phyloP scores from a whole-genome alignment of 2,888 invertebrate species.

The Netelia fuscicornis region DNA sequence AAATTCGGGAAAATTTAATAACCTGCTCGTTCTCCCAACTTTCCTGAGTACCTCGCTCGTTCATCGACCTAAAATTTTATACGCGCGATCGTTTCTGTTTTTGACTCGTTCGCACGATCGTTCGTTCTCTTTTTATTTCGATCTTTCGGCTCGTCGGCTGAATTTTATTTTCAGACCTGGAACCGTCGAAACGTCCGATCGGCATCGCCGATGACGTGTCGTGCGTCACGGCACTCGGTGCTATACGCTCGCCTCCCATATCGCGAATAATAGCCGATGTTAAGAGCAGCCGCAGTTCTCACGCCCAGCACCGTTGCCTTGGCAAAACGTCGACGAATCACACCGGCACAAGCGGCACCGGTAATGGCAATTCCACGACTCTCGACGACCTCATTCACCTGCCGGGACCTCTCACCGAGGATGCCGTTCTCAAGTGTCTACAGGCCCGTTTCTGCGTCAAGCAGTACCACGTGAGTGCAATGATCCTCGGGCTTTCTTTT shows the following conservation, averaged over 20 bases:
- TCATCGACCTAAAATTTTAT: not conserved
- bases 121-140: not conserved
- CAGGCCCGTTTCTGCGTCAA: conserved; percentile 95
- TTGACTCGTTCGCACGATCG: not conserved
- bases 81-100: conserved; percentile 8
- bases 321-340: conserved; percentile 72
- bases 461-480: conserved; percentile 92
- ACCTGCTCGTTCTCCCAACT: not conserved
- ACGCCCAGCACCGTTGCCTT: conserved; percentile 77
- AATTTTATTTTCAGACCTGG: conserved; percentile 76
- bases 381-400: conserved; percentile 97
- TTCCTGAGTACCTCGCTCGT: not conserved
- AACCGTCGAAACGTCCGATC: conserved; percentile 79
- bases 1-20: not conserved
- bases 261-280: conserved; percentile 82
- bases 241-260: conserved; percentile 80
- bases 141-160: conserved; percentile 12
- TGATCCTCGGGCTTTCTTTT: not conserved
- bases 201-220: conserved; percentile 82
- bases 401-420: conserved; percentile 96
- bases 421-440: conserved; percentile 95
- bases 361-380: conserved; percentile 85
- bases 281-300: conserved; percentile 82
- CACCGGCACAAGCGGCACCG: conserved; percentile 43
- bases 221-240: conserved; percentile 82